Conservation (phyloP, 1,140 invertebrate genomes). For the Hypsibius dujardini region DNA sequence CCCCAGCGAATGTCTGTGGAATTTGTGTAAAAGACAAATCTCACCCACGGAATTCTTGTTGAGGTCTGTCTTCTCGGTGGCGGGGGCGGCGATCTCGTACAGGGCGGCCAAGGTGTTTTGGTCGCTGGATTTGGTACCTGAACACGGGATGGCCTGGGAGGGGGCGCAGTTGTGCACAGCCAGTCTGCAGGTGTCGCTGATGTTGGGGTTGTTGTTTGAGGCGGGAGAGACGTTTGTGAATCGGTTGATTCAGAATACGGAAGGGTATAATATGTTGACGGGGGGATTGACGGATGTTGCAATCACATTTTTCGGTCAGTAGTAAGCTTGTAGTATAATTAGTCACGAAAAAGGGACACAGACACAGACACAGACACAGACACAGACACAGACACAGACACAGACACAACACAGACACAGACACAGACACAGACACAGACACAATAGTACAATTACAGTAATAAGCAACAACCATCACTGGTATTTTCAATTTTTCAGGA, state of each 20-base stretch:
- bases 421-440: neutral
- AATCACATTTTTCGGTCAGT: neutral
- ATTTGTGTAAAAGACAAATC: neutral
- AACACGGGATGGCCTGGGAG: neutral
- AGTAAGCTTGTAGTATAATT: neutral
- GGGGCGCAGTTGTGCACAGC: neutral
- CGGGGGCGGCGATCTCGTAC: constrained; percentile 10
- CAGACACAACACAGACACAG: neutral
- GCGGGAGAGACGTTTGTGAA: neutral
- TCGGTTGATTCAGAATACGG: neutral
- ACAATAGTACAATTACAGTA: neutral
- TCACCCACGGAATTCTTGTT: neutral
- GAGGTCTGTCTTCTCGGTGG: neutral
- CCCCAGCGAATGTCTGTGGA: constrained; percentile 1
- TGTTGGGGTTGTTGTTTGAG: neutral
- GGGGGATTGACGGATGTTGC: constrained; percentile 1
- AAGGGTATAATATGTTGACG: constrained; percentile 1
- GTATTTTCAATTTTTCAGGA: neutral
- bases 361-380: neutral
- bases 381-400: neutral
- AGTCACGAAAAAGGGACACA: neutral
- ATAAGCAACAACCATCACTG: neutral
- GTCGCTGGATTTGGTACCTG: neutral
- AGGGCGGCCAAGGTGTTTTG: neutral
- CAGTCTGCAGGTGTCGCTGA: constrained; percentile 11